Base-by-base conservation (phyloP, 2,113 vertebrate species). In the Meleagris gallopavo region DNA sequence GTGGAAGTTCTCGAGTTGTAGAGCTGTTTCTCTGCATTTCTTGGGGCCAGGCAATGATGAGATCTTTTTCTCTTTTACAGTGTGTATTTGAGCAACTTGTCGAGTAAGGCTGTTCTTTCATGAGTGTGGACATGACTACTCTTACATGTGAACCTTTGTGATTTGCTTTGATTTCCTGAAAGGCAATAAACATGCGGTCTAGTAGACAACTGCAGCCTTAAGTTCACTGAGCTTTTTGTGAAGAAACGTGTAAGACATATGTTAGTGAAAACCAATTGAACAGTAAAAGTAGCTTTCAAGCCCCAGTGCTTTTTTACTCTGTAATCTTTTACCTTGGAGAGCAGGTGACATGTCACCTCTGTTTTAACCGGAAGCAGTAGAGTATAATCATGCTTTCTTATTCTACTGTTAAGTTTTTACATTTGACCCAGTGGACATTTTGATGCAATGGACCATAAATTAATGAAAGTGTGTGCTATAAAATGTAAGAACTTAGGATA, bases 401-500 rank as follows among this genome's bases (percentile, higher is more conserved):
- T 62, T 85, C 71, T 60, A 24, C 75, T 80, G 41, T 95, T 93
- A 89, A 94, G 78, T 30, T 93, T 88, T 94, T 91, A 83, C 85
- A 20, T 64, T 86, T 87, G 66, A 61, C 90, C 54, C 48, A 88
- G 79, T 25, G 96, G 89, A 90, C 70, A 83, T 86, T 96, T 95
- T 91, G 62, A 60, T 92, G 76, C 76, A 93, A 48, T 43, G 55
- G 85, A 76, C 91, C 86, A 87, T 91, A 96, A 94, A 95, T 93
- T 93, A 93, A 83, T 84, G 45, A 25, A 73, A 61, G 18, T 75
- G 62, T 60, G 73, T 82, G 34, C 86, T 85, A 36, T 95, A 91
- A 96, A 96, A 93, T 29, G 64, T 89, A 95, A 64, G 80, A 77
- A 73, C 62, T 94, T 81, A 90, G 58, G 90, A 95, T 93, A 87